These are phyloP conservation scores for Heterodera carotae DNA, from an alignment of 1,140 invertebrate species.

Conservation along the genomic window DNA sequence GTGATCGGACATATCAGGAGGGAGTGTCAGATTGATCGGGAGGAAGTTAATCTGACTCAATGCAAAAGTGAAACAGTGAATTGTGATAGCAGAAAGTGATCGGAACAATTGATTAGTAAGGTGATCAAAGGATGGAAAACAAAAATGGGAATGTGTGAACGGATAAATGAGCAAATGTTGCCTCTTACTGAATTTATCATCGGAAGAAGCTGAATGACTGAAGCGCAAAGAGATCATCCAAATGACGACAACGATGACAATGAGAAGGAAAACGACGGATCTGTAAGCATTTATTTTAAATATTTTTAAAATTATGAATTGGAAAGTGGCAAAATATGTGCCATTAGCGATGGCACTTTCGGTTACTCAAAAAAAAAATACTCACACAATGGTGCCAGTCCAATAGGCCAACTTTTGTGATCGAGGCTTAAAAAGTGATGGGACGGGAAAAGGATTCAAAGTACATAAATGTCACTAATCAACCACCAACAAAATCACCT, in stretches of 20 bases:
- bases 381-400: slow-evolving; percentile 31
- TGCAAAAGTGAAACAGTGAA: too few relatives aligned
- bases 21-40: too few relatives aligned
- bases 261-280: slow-evolving; percentile 46
- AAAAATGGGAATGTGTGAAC: too few relatives aligned
- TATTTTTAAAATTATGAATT: too few relatives aligned
- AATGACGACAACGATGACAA: slow-evolving; percentile 57
- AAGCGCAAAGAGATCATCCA: slow-evolving; percentile 59
- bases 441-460: slow-evolving; percentile 3
- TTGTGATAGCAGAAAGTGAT: neutral
- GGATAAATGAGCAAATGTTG: neutral
- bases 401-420: slow-evolving; percentile 45
- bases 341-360: neutral
- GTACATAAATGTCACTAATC: too few relatives aligned
- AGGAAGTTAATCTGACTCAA: too few relatives aligned
- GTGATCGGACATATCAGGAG: too few relatives aligned
- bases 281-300: too few relatives aligned
- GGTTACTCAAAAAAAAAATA: neutral
- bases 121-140: too few relatives aligned
- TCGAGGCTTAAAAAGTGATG: slow-evolving; percentile 40
- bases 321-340: too few relatives aligned
- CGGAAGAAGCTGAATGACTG: slow-evolving; percentile 29
- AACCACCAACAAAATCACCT: slow-evolving; percentile 30
- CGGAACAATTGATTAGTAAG: too few relatives aligned
- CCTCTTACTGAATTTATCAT: neutral